Conservation (phyloP, 2,888 invertebrate species). For the Parascotia fuliginaria region DNA sequence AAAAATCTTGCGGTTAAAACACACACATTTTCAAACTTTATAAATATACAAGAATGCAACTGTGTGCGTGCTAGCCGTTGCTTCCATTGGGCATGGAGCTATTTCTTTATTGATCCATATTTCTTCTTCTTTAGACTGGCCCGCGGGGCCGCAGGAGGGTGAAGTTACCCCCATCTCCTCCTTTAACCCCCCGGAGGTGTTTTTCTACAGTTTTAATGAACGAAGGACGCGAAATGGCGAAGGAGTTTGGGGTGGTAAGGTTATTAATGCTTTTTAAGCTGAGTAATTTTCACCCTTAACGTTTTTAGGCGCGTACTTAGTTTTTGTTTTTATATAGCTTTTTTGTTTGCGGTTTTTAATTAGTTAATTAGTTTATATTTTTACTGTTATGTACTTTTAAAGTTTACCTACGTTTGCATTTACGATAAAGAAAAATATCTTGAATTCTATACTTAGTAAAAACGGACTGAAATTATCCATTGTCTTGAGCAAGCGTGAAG, state of each 20-base stretch:
- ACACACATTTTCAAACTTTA: slow-evolving; percentile 41
- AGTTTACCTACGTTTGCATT: no score
- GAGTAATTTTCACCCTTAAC: slow-evolving; percentile 75
- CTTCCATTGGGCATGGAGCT: slow-evolving; percentile 83
- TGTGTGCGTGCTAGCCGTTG: slow-evolving; percentile 79
- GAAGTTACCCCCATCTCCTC: slow-evolving; percentile 29
- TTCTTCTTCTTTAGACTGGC: slow-evolving; percentile 85
- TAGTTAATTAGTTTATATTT: slow-evolving; percentile 20
- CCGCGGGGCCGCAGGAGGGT: slow-evolving; percentile 47
- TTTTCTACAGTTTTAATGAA: slow-evolving; percentile 86
- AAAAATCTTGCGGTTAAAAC: slow-evolving; percentile 54
- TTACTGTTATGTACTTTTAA: not conserved
- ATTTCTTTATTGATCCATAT: slow-evolving; percentile 87
- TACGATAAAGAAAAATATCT: no score
- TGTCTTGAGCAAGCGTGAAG: no score
- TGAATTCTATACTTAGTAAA: no score
- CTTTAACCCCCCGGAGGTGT: slow-evolving; percentile 68
- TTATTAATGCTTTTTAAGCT: slow-evolving; percentile 84
- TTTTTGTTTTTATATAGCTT: slow-evolving; percentile 57
- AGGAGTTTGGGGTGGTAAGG: slow-evolving; percentile 67
- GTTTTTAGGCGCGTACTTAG: slow-evolving; percentile 55
- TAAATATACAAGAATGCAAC: slow-evolving; percentile 46
- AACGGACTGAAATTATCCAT: no score
- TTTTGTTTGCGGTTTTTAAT: slow-evolving; percentile 40
- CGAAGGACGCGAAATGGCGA: slow-evolving; percentile 72